Evolutionary conservation across 2,113 vertebrate genomes (phyloP), one percentile per base, ranked within the genome.

Genomic region (Nymphicus hollandicus): DNA sequence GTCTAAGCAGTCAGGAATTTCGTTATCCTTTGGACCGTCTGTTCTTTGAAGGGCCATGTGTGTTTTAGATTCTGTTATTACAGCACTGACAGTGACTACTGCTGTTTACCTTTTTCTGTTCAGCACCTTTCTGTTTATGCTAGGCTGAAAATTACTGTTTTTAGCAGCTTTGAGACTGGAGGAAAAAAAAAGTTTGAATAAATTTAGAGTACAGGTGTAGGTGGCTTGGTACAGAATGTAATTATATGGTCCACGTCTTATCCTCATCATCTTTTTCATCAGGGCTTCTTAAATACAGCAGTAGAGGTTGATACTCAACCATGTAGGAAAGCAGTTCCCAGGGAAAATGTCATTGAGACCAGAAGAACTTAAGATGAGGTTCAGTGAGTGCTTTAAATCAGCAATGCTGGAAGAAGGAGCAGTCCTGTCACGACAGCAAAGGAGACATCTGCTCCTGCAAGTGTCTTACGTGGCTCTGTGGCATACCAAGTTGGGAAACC

Each of bases 101-200:
- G 1, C 86, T 96, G 80, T 96, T 96, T 94, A 93, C 60, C 55
- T 93, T 91, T 68, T 81, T 41, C 63, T 93, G 29, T 90, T 95
- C 79, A 78, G 47, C 39, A 80, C 43, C 39, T 73, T 86, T 93
- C 33, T 96, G 91, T 95, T 96, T 90, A 88, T 96, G 84, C 81
- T 88, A 78, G 80, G 83, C 68, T 95, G 86, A 84, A 92, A 96
- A 97, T 95, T 86, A 92, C 92, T 95, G 91, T 3, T 95, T 95
- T 93, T 92, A 93, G 82, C 60, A 81, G 68, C 71, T 92, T 88
- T 1, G 5, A 88, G 79, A 85, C 86, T 89, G 56, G n/a, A 79
- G 73, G 63, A 55, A 93, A 87, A 85, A 86, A 93, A 65, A 44
- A 14, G 41, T 4, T 91, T 72, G 66, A 91, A 87, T 89, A 89